Evolutionary conservation across 2,888 invertebrate species (phyloP).

Genomic region (Bimastos eiseni): DNA sequence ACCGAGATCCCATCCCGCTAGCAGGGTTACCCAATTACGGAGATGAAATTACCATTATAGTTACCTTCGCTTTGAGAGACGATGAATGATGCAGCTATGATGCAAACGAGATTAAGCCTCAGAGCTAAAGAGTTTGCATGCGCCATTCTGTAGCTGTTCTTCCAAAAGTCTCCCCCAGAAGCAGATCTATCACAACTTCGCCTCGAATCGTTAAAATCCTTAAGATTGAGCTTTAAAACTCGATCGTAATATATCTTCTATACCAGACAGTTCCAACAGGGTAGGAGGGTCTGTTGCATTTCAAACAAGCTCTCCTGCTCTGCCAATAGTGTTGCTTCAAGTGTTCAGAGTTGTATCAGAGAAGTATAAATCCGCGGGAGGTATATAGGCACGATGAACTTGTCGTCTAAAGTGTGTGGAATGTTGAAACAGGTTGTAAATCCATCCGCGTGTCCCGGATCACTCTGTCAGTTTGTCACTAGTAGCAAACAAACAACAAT

Average conservation of each 20-base stretch:
- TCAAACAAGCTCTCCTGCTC: not conserved
- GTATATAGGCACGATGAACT: not conserved
- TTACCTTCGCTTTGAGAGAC: not conserved
- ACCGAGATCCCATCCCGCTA: no score
- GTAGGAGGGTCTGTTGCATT: not conserved
- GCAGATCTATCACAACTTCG: not conserved
- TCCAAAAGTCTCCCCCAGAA: not conserved
- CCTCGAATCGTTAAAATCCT: not conserved
- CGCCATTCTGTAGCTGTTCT: not conserved
- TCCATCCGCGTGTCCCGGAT: not conserved
- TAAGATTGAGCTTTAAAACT: not conserved
- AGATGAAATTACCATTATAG: not conserved
- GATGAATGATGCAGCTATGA: not conserved
- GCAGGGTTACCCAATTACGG: no score
- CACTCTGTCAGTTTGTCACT: not conserved
- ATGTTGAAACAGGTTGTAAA: not conserved
- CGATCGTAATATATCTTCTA: not conserved
- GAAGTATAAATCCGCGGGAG: not conserved
- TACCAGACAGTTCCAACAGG: not conserved
- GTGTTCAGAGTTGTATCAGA: not conserved
- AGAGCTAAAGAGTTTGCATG: not conserved
- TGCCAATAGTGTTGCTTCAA: not conserved
- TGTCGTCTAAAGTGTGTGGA: not conserved
- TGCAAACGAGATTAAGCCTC: not conserved
- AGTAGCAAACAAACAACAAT: not conserved